phyloP scores from a whole-genome alignment of 2,113 vertebrate species.

The Vidua macroura region DNA sequence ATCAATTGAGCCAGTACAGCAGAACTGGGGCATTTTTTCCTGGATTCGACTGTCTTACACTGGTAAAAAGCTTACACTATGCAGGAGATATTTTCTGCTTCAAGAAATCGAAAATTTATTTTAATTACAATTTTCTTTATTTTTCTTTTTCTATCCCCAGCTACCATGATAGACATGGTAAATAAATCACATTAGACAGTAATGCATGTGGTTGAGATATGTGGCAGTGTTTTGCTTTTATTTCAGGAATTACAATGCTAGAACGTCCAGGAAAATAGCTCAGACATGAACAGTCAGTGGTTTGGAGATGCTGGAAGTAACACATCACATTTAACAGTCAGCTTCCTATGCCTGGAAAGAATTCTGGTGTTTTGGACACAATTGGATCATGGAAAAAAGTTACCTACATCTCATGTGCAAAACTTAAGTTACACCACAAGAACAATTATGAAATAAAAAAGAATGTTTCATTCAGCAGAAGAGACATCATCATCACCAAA shows the following conservation, averaged over 20 bases:
- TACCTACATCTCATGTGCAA: constrained; percentile 68
- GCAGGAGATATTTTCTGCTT: neutral
- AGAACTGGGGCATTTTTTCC: neutral
- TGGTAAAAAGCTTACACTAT: neutral
- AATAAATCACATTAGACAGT: constrained; percentile 43
- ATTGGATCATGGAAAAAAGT: constrained; percentile 17
- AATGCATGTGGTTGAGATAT: constrained; percentile 26
- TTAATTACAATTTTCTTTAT: neutral
- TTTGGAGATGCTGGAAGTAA: constrained; percentile 76
- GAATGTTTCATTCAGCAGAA: neutral
- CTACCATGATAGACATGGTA: neutral
- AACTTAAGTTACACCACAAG: neutral
- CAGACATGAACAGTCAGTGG: constrained; percentile 81
- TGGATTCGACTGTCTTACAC: neutral
- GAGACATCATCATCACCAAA: neutral
- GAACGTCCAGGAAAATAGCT: constrained; percentile 82
- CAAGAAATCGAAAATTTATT: neutral
- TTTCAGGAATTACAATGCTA: constrained; percentile 82
- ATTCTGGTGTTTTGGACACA: neutral
- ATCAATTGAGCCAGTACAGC: neutral
- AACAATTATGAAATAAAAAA: neutral
- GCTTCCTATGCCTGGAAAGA: neutral
- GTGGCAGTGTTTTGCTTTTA: constrained; percentile 83
- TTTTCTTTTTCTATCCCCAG: neutral
- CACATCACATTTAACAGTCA: constrained; percentile 57